Evolutionary conservation across 92 coral and sea anemone genomes (phyloP).

Genomic region (Zoanthus solanderi): DNA sequence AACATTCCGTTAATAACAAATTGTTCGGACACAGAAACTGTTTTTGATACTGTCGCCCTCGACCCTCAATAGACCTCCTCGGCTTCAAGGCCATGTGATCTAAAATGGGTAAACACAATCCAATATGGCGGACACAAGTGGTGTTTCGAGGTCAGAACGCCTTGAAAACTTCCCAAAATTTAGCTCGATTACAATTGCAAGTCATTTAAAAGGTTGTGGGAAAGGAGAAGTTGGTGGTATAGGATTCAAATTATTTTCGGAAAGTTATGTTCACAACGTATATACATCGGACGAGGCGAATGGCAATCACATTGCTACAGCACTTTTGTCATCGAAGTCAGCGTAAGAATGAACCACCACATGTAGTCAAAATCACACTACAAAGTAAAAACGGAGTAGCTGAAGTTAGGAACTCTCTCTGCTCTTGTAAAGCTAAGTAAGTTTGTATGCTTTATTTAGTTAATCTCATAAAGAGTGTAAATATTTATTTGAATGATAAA

Average conservation of each 20-base stretch:
- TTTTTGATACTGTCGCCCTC: neutral
- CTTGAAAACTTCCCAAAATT: neutral
- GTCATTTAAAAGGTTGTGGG: neutral
- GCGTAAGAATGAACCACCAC: constrained; percentile 1
- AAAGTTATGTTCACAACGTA: constrained; percentile 2
- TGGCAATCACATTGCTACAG: neutral
- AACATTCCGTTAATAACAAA: constrained; percentile 3
- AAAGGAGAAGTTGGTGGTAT: neutral
- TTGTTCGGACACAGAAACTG: neutral
- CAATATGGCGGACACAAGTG: too few relatives aligned
- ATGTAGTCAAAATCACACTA: neutral
- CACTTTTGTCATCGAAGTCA: neutral
- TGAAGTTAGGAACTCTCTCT: neutral
- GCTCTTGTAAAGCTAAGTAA: constrained; percentile 7
- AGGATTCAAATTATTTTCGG: constrained; percentile 1
- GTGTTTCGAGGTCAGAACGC: neutral
- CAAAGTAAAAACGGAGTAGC: neutral
- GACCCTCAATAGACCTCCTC: neutral
- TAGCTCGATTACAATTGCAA: neutral
- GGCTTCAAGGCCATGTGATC: too few relatives aligned
- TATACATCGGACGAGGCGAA: neutral
- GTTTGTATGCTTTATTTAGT: neutral
- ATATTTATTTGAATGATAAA: neutral
- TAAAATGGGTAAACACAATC: too few relatives aligned
- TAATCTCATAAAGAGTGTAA: neutral